These are phyloP conservation scores for Falcunculus frontatus DNA, from an alignment of 2,113 vertebrate species.

Conservation along the genomic window DNA sequence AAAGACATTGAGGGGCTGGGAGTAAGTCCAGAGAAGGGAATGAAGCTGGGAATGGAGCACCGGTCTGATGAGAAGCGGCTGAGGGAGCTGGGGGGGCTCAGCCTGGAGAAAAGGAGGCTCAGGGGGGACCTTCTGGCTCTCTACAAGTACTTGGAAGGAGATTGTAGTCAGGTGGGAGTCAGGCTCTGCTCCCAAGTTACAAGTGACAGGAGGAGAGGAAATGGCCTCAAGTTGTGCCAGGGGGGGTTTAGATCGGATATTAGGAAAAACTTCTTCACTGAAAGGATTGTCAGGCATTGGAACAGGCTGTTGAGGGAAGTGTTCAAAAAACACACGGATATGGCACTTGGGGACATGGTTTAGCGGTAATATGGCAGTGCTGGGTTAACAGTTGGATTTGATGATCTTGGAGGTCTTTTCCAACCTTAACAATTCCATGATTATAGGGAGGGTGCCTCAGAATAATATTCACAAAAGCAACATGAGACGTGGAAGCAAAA, in stretches of 20 bases:
- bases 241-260: not conserved
- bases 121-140: not conserved
- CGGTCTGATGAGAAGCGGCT: fast-evolving
- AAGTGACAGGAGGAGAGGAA: not conserved
- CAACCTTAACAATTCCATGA: not conserved
- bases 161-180: fast-evolving
- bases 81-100: not conserved
- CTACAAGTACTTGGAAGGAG: not conserved
- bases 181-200: not conserved
- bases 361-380: not conserved
- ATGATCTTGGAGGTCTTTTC: not conserved
- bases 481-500: not conserved
- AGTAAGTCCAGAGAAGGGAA: not conserved
- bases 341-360: not conserved
- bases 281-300: not conserved
- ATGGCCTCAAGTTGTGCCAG: not conserved
- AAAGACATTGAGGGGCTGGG: not conserved
- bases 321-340: not conserved
- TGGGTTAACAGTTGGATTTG: not conserved
- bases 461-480: not conserved
- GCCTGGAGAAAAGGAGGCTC: not conserved
- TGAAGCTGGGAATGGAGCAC: not conserved
- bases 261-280: not conserved
- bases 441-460: not conserved
- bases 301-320: not conserved